phyloP scores from a whole-genome alignment of 1,140 invertebrate genomes.

The Diabrotica undecimpunctata region DNA sequence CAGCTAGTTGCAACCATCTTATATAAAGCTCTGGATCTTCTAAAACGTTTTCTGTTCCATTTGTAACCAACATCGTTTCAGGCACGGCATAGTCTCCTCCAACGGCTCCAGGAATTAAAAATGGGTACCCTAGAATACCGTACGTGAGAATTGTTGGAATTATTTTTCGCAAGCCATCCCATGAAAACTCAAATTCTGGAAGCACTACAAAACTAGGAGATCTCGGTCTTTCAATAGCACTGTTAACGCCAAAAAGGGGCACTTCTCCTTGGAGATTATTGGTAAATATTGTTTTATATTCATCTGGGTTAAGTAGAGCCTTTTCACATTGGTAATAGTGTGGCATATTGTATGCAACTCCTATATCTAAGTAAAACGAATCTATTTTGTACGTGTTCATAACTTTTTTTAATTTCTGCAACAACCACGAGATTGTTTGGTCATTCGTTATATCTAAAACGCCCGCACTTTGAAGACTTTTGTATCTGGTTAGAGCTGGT shows the following conservation, averaged over 20 bases:
- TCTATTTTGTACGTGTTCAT: constrained; percentile 75
- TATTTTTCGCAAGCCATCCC: constrained; percentile 80
- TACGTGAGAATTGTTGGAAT: constrained; percentile 85
- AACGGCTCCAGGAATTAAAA: constrained; percentile 88
- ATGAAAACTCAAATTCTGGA: constrained; percentile 80
- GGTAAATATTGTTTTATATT: constrained; percentile 72
- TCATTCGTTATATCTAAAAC: constrained; percentile 83
- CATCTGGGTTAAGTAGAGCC: constrained; percentile 71
- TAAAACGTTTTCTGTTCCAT: constrained; percentile 52
- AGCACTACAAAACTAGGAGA: constrained; percentile 83
- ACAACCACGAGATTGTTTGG: constrained; percentile 73
- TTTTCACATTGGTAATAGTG: constrained; percentile 76
- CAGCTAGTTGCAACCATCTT: constrained; percentile 90
- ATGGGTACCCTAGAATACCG: constrained; percentile 84
- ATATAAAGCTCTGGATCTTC: constrained; percentile 87
- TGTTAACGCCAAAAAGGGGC: constrained; percentile 76
- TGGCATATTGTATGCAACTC: constrained; percentile 83
- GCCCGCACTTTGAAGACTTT: constrained; percentile 70
- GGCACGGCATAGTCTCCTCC: constrained; percentile 75
- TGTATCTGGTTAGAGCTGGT: constrained; percentile 73
- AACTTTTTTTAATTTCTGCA: constrained; percentile 67
- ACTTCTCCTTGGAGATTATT: constrained; percentile 61
- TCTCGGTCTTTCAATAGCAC: constrained; percentile 74
- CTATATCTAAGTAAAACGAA: constrained; percentile 87
- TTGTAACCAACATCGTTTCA: constrained; percentile 51